Evolutionary conservation across 2,797 vertebrate genomes (phyloP).

Genomic region (Austrolebias charrua): DNA sequence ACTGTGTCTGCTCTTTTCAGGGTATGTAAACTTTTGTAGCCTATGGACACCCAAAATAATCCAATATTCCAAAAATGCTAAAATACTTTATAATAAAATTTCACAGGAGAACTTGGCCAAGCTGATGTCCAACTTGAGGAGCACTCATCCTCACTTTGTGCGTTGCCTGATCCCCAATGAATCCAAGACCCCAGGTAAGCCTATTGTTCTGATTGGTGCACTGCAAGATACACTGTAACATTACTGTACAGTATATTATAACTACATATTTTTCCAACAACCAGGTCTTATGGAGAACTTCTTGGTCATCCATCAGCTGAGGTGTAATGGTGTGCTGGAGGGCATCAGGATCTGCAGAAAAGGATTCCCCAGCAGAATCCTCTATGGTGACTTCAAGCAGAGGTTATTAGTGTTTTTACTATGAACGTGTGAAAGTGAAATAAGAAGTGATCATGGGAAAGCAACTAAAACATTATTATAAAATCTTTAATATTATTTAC

Average conservation of each 20-base stretch:
- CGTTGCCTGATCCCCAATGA: too few species aligned
- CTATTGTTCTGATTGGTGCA: rapidly evolving
- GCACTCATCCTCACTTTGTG: slow-evolving; percentile 85
- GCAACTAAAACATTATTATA: not conserved
- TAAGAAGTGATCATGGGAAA: too few species aligned
- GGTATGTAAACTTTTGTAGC: slow-evolving; percentile 59
- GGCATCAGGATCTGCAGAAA: slow-evolving; percentile 84
- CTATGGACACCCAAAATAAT: slow-evolving; percentile 44
- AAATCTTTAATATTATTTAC: too few species aligned
- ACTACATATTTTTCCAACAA: not conserved
- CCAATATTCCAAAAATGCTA: too few species aligned
- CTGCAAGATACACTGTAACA: not conserved
- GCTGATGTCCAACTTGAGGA: slow-evolving; percentile 27
- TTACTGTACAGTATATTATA: too few species aligned
- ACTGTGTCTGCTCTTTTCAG: too few species aligned
- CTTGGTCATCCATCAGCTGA: slow-evolving; percentile 89
- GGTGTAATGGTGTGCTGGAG: slow-evolving; percentile 90
- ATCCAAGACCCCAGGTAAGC: slow-evolving; percentile 11
- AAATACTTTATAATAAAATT: not conserved
- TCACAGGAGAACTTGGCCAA: slow-evolving; percentile 26
- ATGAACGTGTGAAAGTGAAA: rapidly evolving
- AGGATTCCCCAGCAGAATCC: slow-evolving; percentile 85
- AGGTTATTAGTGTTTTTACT: slow-evolving; percentile 58
- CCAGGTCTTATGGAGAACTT: slow-evolving; percentile 74
- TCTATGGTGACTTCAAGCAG: slow-evolving; percentile 83